Evolutionary conservation across 2,888 invertebrate genomes (phyloP), one percentile per base, ranked within the genome.

Genomic region (Norana najaformis): DNA sequence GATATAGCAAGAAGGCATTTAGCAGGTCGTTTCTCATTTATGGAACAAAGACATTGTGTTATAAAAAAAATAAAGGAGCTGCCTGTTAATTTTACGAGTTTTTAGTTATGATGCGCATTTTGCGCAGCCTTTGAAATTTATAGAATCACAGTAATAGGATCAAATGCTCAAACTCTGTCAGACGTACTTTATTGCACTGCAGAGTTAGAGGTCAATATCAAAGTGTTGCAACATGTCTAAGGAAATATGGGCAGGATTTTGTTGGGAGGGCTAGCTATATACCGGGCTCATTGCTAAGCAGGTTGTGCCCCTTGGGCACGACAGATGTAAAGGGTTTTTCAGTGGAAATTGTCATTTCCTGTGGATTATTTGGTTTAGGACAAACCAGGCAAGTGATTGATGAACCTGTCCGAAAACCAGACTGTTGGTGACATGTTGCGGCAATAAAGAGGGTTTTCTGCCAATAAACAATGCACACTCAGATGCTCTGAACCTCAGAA

Each of bases 91-190:
- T 30, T 69, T 30, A 69, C 0, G 30, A 69, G 69, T 69, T 69
- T 69, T n/a, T 69, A 69, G 69, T 69, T n/a, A 69, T 69, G 69
- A 69, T n/a, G 69, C n/a, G 69, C n/a, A 69, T n/a, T 69, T 69
- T n/a, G n/a, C n/a, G n/a, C n/a, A 69, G 69, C 69, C 1, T 69
- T 69, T 69, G 69, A 69, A n/a, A 69, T 69, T 69, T n/a, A n/a
- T 20, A 5, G 23, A 47, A 47, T 47, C 47, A 47, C 47, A 47
- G n/a, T 69, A 11, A 69, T 69, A n/a, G 69, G n/a, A 69, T n/a
- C 30, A 69, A 69, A n/a, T 8, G 8, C n/a, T 69, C 30, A 69
- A 69, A 69, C 69, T 23, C 47, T 69, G n/a, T 69, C 69, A 69
- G 69, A 69, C n/a, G 69, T 69, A n/a, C n/a, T 11, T 69, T n/a